phyloP scores from a whole-genome alignment of 1,140 invertebrate genomes.

The Bilobella aurantiaca region DNA sequence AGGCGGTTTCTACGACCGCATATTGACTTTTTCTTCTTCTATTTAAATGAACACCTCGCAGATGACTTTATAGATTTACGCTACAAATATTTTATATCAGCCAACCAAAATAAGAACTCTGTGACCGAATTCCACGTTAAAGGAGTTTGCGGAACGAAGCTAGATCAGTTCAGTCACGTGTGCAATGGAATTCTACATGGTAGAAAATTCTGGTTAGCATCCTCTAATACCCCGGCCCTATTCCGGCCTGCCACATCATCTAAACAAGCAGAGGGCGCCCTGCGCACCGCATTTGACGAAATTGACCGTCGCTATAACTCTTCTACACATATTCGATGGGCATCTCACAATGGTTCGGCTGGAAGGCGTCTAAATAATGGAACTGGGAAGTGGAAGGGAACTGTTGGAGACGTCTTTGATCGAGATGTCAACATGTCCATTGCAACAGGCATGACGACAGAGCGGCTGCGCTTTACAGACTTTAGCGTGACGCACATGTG shows the following conservation, averaged over 20 bases:
- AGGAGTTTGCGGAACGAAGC: background rate
- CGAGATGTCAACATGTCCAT: background rate
- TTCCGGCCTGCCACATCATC: background rate
- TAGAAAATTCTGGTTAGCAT: background rate
- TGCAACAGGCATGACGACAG: background rate
- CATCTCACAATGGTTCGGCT: background rate
- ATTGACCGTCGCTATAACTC: background rate
- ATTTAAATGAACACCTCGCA: slow-evolving; percentile 3
- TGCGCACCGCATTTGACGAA: background rate
- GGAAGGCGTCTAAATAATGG: background rate
- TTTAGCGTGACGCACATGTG: background rate
- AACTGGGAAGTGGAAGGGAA: background rate
- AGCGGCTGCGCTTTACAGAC: background rate
- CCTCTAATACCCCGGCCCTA: background rate
- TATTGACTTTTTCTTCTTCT: background rate
- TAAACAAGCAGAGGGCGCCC: background rate
- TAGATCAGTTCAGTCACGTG: background rate
- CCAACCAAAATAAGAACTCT: too few species aligned
- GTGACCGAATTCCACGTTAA: too few species aligned
- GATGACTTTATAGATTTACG: too few species aligned
- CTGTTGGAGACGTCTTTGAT: background rate
- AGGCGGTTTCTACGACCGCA: background rate
- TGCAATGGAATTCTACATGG: background rate
- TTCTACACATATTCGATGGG: background rate
- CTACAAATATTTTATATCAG: too few species aligned